Conservation (phyloP, 2,888 invertebrate species). For the Norana najaformis region DNA sequence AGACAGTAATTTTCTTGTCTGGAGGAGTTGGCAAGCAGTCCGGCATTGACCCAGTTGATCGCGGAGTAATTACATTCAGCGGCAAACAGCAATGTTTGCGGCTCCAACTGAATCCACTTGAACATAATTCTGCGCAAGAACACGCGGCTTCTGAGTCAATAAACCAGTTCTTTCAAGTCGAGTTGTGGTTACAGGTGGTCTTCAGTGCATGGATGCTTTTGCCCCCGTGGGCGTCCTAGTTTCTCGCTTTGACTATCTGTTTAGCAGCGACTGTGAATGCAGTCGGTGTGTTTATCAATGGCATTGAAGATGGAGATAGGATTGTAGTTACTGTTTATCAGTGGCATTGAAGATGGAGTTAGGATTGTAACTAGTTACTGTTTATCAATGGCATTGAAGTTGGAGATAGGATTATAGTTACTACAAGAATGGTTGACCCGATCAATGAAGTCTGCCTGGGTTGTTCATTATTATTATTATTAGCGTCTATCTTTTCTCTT, state of each 20-base stretch:
- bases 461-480: not conserved
- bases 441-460: not conserved
- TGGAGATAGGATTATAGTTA: not conserved
- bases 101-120: not conserved
- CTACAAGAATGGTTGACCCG: not conserved
- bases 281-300: not conserved
- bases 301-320: not conserved
- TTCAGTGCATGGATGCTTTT: not conserved
- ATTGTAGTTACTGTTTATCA: no score
- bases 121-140: not conserved
- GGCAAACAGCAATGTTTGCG: not conserved
- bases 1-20: not conserved
- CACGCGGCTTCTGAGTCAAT: slow-evolving; percentile 1
- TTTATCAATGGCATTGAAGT: not conserved
- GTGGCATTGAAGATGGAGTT: not conserved
- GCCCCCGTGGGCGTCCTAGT: not conserved
- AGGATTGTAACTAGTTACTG: no score
- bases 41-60: not conserved
- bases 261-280: not conserved
- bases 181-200: slow-evolving; percentile 6
- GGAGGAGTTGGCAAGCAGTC: not conserved
- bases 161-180: not conserved
- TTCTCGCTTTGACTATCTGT: not conserved
- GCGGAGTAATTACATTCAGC: slow-evolving; percentile 13
- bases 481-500: not conserved